These are phyloP conservation scores for Mycalesis mineus DNA, from an alignment of 2,888 invertebrate genomes.

Conservation along the genomic window DNA sequence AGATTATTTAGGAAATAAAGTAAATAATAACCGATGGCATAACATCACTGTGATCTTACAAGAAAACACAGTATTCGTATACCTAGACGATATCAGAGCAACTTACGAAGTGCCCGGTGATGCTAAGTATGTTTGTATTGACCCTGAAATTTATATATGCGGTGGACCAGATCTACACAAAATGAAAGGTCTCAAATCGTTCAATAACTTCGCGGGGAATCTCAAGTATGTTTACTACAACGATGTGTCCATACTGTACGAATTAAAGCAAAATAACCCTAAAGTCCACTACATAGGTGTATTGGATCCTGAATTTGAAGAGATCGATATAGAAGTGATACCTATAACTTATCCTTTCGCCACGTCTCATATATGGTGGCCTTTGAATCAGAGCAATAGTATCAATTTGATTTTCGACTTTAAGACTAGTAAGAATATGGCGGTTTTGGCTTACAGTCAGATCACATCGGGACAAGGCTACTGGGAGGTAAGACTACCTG, in stretches of 20 bases:
- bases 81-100: constrained; percentile 85
- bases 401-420: constrained; percentile 91
- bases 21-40: constrained; percentile 90
- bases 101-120: constrained; percentile 84
- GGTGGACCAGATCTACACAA: constrained; percentile 91
- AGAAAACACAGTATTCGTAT: constrained; percentile 84
- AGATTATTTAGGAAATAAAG: constrained; percentile 81
- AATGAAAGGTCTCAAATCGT: constrained; percentile 88
- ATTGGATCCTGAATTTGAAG: constrained; percentile 89
- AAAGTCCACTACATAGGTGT: constrained; percentile 90
- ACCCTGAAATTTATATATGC: constrained; percentile 95
- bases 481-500: constrained; percentile 85
- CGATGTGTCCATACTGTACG: constrained; percentile 93
- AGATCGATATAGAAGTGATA: constrained; percentile 90
- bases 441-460: constrained; percentile 91
- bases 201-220: constrained; percentile 92
- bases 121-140: constrained; percentile 86
- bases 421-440: constrained; percentile 89
- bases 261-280: constrained; percentile 89
- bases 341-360: constrained; percentile 95
- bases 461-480: constrained; percentile 86
- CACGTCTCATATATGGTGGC: constrained; percentile 94
- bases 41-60: constrained; percentile 92
- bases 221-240: constrained; percentile 95
- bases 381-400: constrained; percentile 84